Evolutionary conservation across 1,140 invertebrate genomes (phyloP), one percentile per base, ranked within the genome.

Genomic region (Gonioctena quinquepunctata): DNA sequence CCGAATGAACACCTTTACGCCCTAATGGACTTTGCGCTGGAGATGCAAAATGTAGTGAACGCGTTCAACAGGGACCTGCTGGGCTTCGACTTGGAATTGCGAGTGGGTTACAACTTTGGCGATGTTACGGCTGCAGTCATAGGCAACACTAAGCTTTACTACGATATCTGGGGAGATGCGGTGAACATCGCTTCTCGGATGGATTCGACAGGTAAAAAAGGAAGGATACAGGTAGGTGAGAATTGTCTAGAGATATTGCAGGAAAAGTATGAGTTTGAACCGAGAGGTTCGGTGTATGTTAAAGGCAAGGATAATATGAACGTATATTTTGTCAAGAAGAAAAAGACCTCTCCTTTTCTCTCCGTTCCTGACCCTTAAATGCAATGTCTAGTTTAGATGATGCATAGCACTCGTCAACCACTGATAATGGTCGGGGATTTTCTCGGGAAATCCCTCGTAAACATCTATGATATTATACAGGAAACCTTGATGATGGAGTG

Each of bases 161-260:
- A 98, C 75, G 97, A 99, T 82, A 98, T 99, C 62, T 99, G 97
- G 97, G 97, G 97, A 0, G 96, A 99, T 84, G 96, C 97, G 0
- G 96, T 98, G 0, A 99, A 99, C 84, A 97, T 99, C 62, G 96
- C 97, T 0, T 96, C 94, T 3, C 86, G 97, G 62, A 98, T 95
- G 97, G 97, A 99, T 80, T 96, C 95, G 0, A 96, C 94, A 0
- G 94, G 95, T 0, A 89, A 97, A 0, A 87, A 90, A 4, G 93
- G 94, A 64, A 86, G 91, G 62, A 96, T 97, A 72, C 96, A 99
- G 82, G 90, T 97, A 6, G 91, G 92, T 1, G 91, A 91, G 76
- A 88, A 90, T 48, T 93, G 92, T 76, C 81, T 94, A 25, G 81
- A 86, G 0, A 84, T 91, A 2, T 83, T 97, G 0, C 83, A 86